These are phyloP conservation scores for Tachina grossa DNA, from an alignment of 2,888 invertebrate species.

Conservation along the genomic window DNA sequence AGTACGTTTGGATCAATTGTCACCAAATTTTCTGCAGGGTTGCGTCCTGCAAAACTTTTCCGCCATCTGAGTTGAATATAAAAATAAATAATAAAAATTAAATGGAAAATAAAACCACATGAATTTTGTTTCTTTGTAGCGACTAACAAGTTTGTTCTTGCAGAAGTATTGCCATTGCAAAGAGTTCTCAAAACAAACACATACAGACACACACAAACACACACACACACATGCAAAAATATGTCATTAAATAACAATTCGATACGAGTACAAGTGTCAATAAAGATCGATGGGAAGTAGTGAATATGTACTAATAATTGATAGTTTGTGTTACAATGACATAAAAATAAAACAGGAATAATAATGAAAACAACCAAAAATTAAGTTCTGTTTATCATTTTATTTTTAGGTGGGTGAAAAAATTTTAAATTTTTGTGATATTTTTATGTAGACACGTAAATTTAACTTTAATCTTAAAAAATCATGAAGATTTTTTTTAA, in stretches of 20 bases:
- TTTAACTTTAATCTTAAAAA: too few species aligned
- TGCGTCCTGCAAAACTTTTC: too few species aligned
- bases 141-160: neutral
- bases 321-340: conserved; percentile 32
- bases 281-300: conserved; percentile 69
- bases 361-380: conserved; percentile 7
- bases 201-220: neutral
- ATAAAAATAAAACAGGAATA: neutral
- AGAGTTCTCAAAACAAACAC: neutral
- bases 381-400: neutral
- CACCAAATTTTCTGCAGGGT: too few species aligned
- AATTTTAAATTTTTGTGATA: too few species aligned
- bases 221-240: conserved; percentile 10
- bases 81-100: too few species aligned
- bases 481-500: too few species aligned
- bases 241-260: conserved; percentile 41
- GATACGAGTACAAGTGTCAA: conserved; percentile 55
- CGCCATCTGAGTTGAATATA: too few species aligned
- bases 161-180: neutral
- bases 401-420: neutral
- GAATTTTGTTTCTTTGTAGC: neutral
- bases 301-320: conserved; percentile 50
- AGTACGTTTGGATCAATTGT: too few species aligned
- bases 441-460: too few species aligned
- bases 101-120: too few species aligned